A percentile compares a stretch with the other conserved stretches of the same genome.
Conservation (phyloP, 2,113 vertebrate species). For the Polyodon spathula region DNA sequence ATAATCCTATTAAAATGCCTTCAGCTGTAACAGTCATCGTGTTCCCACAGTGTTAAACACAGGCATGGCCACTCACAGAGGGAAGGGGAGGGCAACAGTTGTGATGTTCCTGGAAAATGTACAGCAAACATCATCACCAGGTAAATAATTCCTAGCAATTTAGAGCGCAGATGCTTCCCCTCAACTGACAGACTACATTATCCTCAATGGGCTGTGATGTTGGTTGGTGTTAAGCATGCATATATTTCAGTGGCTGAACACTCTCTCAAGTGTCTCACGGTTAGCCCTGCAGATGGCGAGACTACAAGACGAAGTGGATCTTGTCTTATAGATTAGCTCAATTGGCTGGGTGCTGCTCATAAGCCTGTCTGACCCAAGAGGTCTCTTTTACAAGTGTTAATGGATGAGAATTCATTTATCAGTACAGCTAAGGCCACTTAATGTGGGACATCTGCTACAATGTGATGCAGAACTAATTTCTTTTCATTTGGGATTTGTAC, state of each 20-base stretch:
- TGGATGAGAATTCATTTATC: constrained; percentile 2
- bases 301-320: neutral
- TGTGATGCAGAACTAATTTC: neutral
- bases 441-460: neutral
- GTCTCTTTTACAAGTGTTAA: constrained; percentile 3
- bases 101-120: neutral
- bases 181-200: neutral
- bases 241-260: neutral
- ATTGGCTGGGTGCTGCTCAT: neutral
- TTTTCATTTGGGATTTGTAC: too few species aligned
- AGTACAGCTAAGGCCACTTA: constrained; percentile 2
- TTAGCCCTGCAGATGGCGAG: neutral
- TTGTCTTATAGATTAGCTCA: neutral
- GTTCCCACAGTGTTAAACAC: too few species aligned
- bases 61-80: too few species aligned
- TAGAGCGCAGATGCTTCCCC: neutral
- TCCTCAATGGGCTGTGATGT: constrained; percentile 3
- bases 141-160: constrained; percentile 4
- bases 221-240: neutral
- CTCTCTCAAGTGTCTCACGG: neutral
- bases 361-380: neutral
- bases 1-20: too few species aligned
- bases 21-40: too few species aligned
- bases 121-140: neutral
- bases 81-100: too few species aligned